Evolutionary conservation across 2,797 vertebrate genomes (phyloP).

Genomic region (Chloroceryle inda): DNA sequence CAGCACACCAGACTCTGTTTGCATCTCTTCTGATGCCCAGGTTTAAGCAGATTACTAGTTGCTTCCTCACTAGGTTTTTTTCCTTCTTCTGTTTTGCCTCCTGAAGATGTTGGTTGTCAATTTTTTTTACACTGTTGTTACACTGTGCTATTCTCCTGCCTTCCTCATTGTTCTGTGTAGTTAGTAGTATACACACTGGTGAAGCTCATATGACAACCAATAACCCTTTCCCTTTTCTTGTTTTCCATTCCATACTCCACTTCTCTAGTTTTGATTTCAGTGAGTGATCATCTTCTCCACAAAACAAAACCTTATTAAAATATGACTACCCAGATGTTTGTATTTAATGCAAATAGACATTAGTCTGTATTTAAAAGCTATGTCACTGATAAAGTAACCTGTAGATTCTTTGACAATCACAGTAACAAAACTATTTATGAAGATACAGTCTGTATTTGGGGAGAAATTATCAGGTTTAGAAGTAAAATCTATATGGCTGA

Average conservation of each 20-base stretch:
- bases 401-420: not conserved
- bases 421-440: conserved; percentile 27
- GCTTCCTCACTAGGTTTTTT: not conserved
- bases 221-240: not conserved
- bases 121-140: not conserved
- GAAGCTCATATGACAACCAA: not conserved
- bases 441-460: not conserved
- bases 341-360: conserved; percentile 1
- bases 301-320: not conserved
- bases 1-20: not conserved
- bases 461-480: conserved; percentile 42
- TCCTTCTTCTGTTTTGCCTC: not conserved
- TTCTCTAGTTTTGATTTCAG: not conserved
- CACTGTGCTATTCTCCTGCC: not conserved
- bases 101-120: not conserved
- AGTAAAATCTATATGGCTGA: conserved; percentile 31
- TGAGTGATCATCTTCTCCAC: not conserved
- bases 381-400: not conserved
- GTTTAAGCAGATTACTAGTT: not conserved
- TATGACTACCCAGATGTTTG: not conserved
- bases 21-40: not conserved
- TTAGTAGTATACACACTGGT: not conserved
- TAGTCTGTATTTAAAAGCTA: not conserved
- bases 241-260: not conserved
- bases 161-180: not conserved